Evolutionary conservation across 2,797 vertebrate species (phyloP), one percentile per base, ranked within the genome.

Genomic region (Eleutherodactylus coqui): DNA sequence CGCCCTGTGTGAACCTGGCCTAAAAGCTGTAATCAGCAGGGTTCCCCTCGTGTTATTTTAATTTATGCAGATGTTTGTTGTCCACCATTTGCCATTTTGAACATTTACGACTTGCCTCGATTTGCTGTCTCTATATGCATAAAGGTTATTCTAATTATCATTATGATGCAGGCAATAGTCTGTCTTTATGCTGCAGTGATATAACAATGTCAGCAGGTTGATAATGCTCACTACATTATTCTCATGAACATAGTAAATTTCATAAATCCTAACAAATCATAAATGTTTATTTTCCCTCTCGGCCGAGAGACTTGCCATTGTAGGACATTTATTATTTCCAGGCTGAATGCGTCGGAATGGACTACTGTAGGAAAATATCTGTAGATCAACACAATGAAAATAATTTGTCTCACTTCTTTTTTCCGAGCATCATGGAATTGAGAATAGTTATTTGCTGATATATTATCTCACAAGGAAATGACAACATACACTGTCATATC

Each of bases 261-360:
- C 19, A 81, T 62, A 47, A 79, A 79, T 79, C 58, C 60, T 64
- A 16, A 58, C 62, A 81, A 81, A 81, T 67, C 78, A 34, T 80
- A 81, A 80, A 69, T 69, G 62, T 69, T 36, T 67, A 34, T 67
- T n/a, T 6, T 32, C 62, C 34, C 29, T 62, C 49, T 80, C 60
- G 29, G 55, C 36, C 58, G 17, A 17, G 58, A 36, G 29, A 80
- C 60, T 49, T 45, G 19, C 32, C 60, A 79, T 67, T 21, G 60
- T 64, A 62, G 17, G 24, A 45, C 62, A n/a, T 81, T 51, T 81
- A 51, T 81, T 38, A 32, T 51, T 14, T n/a, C 21, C 62, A 21
- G 51, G 45, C 45, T 81, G 11, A 29, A 51, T 51, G 34, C 49
- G 36, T 29, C 36, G 29, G 13, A n/a, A 51, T 36, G 32, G 21